Conservation (phyloP, 2,797 vertebrate genomes). For the Bucorvus abyssinicus region DNA sequence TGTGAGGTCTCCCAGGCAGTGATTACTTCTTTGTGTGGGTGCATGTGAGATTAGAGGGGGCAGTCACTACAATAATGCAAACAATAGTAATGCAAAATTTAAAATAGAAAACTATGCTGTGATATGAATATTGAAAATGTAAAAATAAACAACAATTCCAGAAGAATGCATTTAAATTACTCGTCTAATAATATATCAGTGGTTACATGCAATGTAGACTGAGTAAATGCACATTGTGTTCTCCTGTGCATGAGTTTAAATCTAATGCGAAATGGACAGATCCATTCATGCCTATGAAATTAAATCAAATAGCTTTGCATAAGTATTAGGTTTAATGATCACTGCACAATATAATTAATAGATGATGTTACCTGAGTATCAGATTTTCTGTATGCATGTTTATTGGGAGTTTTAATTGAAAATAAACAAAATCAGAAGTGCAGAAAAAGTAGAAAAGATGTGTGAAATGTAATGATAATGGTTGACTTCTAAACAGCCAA, state of each 20-base stretch:
- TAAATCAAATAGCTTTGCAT: slow-evolving; percentile 20
- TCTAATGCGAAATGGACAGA: slow-evolving; percentile 23
- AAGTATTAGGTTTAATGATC: slow-evolving; percentile 67
- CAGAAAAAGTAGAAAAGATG: slow-evolving; percentile 68
- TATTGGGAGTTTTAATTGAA: slow-evolving; percentile 76
- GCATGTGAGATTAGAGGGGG: neutral
- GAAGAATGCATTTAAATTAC: neutral
- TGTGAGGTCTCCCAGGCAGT: neutral
- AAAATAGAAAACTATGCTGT: slow-evolving; percentile 33
- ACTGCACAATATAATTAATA: slow-evolving; percentile 68
- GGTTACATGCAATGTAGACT: neutral
- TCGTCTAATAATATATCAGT: slow-evolving; percentile 55
- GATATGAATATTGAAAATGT: slow-evolving; percentile 22
- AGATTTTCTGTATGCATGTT: slow-evolving; percentile 72
- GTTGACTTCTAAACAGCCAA: slow-evolving; percentile 81
- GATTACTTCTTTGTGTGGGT: neutral
- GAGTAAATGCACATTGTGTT: neutral
- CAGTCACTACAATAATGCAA: neutral
- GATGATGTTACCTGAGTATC: slow-evolving; percentile 71
- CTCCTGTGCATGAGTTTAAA: slow-evolving; percentile 4
- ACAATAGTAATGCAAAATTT: neutral
- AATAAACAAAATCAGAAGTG: slow-evolving; percentile 79
- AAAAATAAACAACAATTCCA: neutral
- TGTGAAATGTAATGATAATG: slow-evolving; percentile 79
- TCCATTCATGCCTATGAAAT: slow-evolving; percentile 16